A percentile compares a stretch with the other conserved stretches of the same genome.
Evolutionary conservation across 2,888 invertebrate genomes (phyloP).

Genomic region (Conchocele bisecta): DNA sequence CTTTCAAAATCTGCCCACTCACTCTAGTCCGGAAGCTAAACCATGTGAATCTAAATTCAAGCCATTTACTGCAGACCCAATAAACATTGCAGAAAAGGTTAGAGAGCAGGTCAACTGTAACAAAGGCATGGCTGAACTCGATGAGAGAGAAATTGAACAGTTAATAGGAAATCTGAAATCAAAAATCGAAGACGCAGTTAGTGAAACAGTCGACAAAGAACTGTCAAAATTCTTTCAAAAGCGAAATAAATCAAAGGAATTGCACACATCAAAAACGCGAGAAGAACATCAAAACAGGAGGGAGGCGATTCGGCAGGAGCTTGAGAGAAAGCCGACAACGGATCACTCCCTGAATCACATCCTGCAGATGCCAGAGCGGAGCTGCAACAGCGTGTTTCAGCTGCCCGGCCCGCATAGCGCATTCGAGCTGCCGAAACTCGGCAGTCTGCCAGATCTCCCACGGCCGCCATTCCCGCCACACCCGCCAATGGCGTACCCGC

Average conservation of each 20-base stretch:
- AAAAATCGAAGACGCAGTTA: constrained; percentile 86
- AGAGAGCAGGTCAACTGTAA: constrained; percentile 55
- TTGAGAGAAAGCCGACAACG: constrained; percentile 55
- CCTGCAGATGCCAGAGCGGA: constrained; percentile 52
- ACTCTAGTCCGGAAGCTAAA: constrained; percentile 20
- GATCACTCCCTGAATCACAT: constrained; percentile 58
- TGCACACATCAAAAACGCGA: constrained; percentile 31
- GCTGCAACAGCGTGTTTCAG: constrained; percentile 31
- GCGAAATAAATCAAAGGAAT: constrained; percentile 34
- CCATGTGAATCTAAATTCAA: constrained; percentile 33
- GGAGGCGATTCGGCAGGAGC: constrained; percentile 26
- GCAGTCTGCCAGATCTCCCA: constrained; percentile 59
- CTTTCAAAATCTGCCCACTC: constrained; percentile 20
- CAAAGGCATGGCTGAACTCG: constrained; percentile 45
- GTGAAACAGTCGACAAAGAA: constrained; percentile 68
- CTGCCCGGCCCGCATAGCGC: constrained; percentile 65
- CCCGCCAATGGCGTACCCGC: constrained; percentile 75
- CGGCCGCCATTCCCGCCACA: constrained; percentile 77
- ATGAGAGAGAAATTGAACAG: constrained; percentile 88
- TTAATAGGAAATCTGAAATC: constrained; percentile 95
- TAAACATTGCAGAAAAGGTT: constrained; percentile 56
- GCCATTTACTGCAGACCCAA: constrained; percentile 34
- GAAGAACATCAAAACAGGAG: constrained; percentile 41
- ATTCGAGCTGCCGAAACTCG: constrained; percentile 69
- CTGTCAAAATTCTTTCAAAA: constrained; percentile 68